These are phyloP conservation scores for Bombyx mori DNA, from an alignment of 1,140 invertebrate species.

Conservation along the genomic window DNA sequence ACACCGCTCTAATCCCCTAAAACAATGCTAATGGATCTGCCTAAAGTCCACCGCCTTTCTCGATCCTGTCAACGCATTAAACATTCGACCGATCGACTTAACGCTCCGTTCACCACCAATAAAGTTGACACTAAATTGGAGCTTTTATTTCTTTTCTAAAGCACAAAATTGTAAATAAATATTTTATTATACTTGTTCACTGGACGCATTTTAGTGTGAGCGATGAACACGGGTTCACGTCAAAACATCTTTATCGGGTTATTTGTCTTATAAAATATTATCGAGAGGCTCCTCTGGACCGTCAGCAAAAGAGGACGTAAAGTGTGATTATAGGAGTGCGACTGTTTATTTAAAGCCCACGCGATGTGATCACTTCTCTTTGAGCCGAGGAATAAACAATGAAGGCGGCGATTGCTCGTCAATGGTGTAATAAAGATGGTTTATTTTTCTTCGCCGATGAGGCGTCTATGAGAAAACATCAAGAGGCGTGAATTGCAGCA, in stretches of 20 bases:
- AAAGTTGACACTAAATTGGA: conserved; percentile 67
- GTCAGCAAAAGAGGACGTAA: conserved; percentile 67
- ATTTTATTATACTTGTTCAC: conserved; percentile 66
- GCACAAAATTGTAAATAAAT: conserved; percentile 63
- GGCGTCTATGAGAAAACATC: conserved; percentile 38
- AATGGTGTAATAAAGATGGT: conserved; percentile 57
- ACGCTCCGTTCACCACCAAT: conserved; percentile 61
- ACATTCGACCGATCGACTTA: conserved; percentile 52
- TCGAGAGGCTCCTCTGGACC: conserved; percentile 66
- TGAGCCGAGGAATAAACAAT: conserved; percentile 62
- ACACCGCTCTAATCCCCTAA: conserved; percentile 62
- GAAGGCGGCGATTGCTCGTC: conserved; percentile 61
- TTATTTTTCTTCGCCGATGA: conserved; percentile 60
- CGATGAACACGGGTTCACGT: conserved; percentile 70
- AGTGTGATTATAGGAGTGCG: conserved; percentile 54
- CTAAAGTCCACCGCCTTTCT: conserved; percentile 45
- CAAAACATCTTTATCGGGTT: conserved; percentile 72
- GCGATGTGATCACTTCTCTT: conserved; percentile 58
- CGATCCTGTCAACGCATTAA: conserved; percentile 61
- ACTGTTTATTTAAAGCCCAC: conserved; percentile 67
- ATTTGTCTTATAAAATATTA: conserved; percentile 72
- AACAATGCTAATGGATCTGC: conserved; percentile 69
- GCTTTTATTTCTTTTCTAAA: conserved; percentile 56
- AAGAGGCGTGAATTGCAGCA: conserved; percentile 33
- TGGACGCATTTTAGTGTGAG: conserved; percentile 68